Percentiles rank a stretch among this genome's conserved stretches.
Evolutionary conservation across 2,113 vertebrate genomes (phyloP).

Genomic region (Malurus elegans): DNA sequence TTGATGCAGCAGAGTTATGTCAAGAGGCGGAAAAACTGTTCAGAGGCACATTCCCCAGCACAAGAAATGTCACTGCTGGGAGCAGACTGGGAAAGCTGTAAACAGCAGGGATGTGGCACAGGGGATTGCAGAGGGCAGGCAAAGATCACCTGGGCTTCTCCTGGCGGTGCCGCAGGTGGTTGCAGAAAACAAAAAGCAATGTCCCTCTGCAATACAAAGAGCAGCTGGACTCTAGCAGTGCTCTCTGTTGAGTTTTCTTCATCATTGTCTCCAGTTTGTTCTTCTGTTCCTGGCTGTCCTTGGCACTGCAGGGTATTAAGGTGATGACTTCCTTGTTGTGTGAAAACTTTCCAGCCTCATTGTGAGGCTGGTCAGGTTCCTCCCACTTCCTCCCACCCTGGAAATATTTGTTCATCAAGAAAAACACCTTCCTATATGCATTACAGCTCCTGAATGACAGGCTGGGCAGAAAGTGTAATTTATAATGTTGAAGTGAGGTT

Average conservation of each 20-base stretch:
- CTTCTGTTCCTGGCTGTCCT: background rate
- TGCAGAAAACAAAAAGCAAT: background rate
- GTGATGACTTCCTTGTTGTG: background rate
- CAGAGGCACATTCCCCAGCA: background rate
- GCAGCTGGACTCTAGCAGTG: background rate
- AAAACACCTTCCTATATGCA: background rate
- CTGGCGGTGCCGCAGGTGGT: background rate
- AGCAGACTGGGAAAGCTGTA: background rate
- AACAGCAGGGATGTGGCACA: accelerated
- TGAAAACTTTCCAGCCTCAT: background rate
- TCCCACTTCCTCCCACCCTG: background rate
- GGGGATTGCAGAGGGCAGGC: background rate
- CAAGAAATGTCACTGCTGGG: background rate
- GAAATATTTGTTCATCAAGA: conserved; percentile 14
- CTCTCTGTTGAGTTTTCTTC: background rate
- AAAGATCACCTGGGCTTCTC: background rate
- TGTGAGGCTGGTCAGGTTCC: background rate
- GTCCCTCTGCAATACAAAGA: background rate
- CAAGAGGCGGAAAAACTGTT: background rate
- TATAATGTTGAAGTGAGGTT: conserved; percentile 21
- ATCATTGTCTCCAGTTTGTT: background rate
- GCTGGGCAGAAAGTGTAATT: background rate
- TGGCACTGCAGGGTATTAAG: background rate
- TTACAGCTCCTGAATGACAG: conserved; percentile 13
- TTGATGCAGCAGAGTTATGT: background rate